Base-by-base conservation (phyloP, 2,113 vertebrate genomes). In the Australoheros scitulus region DNA sequence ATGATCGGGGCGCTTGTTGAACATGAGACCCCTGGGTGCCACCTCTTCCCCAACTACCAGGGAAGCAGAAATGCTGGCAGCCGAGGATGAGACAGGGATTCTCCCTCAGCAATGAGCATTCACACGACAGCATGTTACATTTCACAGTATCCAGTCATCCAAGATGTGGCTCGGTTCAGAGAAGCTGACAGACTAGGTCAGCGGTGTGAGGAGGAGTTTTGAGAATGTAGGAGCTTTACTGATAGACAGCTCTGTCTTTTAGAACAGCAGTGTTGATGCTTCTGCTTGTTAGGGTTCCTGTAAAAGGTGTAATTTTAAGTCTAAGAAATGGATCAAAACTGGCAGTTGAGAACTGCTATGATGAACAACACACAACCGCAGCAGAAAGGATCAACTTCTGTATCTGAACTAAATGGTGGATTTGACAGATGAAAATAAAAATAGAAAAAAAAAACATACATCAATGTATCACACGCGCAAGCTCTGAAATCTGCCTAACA, bases 1-100 rank as follows among this genome's bases (percentile, higher is more conserved):
- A 82, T 84, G 57, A 92, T 85, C 85, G 86, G 85, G 86, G 89
- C 90, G 80, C 90, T 91, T 94, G 94, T 92, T 88, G 86, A 93
- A 94, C 92, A 94, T 5, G 89, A 92, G 93, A 92, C 88, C 87
- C 84, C 82, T 76, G 85, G 83, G 81, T 89, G 85, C 80, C 87
- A 87, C 90, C 83, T 84, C 88, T 65, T 77, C 81, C 80, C 68
- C 10, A 17, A 61, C 80, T 7, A 3, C 72, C 18, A 38, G n/a
- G 50, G 85, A 38, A 85, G 83, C 87, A 85, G 82, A 78, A 81
- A 80, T 2, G 41, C 79, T 94, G 93, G 92, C 89, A 91, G 91
- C 87, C 55, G 29, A 77, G 83, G 88, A 79, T 86, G 87, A 90
- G 82, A 83, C 77, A 64, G 91, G 87, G 91, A 88, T 91, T 91